These are phyloP conservation scores for Ceuthmochares aereus DNA, from an alignment of 2,113 vertebrate species.

Conservation along the genomic window DNA sequence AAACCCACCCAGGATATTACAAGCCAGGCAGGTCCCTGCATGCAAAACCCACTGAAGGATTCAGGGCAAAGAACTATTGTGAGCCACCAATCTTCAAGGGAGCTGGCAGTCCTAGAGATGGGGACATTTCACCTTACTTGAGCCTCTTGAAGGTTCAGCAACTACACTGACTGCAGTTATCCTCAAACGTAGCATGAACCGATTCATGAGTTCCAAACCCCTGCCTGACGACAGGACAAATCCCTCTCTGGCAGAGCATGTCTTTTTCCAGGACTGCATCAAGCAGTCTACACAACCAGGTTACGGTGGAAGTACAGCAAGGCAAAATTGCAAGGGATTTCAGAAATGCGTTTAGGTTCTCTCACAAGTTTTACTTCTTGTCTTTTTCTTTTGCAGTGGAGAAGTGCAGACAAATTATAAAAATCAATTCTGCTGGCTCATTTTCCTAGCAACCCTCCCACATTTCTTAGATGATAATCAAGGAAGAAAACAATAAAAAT, in stretches of 20 bases:
- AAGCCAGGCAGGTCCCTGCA: not conserved
- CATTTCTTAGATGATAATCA: not conserved
- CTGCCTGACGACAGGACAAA: not conserved
- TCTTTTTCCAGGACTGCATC: not conserved
- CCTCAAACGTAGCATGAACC: rapidly evolving
- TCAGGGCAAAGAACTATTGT: not conserved
- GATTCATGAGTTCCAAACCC: rapidly evolving
- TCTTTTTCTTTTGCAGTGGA: not conserved
- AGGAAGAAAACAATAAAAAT: not conserved
- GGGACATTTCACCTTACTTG: not conserved
- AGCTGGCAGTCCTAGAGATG: not conserved
- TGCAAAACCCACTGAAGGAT: not conserved
- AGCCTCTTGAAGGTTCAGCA: not conserved
- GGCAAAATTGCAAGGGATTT: not conserved
- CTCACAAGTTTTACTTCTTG: not conserved
- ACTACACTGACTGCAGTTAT: not conserved
- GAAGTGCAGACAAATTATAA: not conserved
- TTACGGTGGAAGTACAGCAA: not conserved
- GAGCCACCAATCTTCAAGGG: not conserved
- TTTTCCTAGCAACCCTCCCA: not conserved
- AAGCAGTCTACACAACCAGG: not conserved
- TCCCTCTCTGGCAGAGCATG: not conserved
- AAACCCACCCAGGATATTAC: not conserved
- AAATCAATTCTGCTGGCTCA: not conserved
- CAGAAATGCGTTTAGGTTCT: not conserved